phyloP scores from a whole-genome alignment of 2,797 vertebrate genomes.

The Ciconia nigra region DNA sequence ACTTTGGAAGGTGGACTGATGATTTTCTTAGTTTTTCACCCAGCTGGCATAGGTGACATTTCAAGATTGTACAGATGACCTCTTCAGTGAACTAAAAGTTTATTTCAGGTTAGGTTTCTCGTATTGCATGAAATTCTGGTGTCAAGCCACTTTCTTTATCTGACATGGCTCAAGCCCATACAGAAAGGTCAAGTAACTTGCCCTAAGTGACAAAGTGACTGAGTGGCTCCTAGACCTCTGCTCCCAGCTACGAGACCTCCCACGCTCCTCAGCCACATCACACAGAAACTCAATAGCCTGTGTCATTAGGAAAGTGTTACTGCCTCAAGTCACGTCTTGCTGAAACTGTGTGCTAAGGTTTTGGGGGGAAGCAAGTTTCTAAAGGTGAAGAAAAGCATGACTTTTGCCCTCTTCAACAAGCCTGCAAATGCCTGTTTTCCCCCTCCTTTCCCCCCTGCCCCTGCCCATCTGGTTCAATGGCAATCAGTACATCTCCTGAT shows the following conservation, averaged over 20 bases:
- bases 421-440: not conserved
- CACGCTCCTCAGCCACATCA: not conserved
- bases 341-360: not conserved
- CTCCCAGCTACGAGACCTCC: conserved; percentile 33
- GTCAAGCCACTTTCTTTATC: not conserved
- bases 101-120: not conserved
- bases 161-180: not conserved
- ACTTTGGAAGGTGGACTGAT: not conserved
- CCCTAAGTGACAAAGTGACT: conserved; percentile 45
- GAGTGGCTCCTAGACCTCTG: conserved; percentile 26
- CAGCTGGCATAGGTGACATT: not conserved
- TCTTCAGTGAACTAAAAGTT: not conserved
- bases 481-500: not conserved
- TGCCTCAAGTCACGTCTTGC: not conserved
- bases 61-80: not conserved
- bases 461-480: conserved; percentile 11
- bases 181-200: conserved; percentile 35
- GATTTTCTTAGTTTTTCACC: not conserved
- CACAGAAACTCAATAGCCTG: not conserved
- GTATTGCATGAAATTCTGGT: not conserved
- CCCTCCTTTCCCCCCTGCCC: not conserved
- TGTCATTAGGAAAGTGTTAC: not conserved
- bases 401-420: not conserved
- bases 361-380: not conserved
- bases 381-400: not conserved